A percentile compares a stretch with the other conserved stretches of the same genome.
Evolutionary conservation across 2,888 invertebrate genomes (phyloP).

Genomic region (Lacanobia wlatinum): DNA sequence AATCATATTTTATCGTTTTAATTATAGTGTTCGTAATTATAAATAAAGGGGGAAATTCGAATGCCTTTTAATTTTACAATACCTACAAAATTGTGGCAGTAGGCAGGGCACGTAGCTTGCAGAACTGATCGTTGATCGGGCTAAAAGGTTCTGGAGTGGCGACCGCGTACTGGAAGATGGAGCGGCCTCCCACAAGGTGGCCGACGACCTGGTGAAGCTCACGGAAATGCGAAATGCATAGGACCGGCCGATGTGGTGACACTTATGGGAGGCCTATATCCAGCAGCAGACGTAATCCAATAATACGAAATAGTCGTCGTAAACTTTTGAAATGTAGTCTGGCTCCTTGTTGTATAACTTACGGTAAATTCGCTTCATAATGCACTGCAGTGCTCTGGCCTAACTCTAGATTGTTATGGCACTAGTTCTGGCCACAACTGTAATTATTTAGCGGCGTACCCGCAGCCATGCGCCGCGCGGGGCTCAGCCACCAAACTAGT

Average conservation of each 20-base stretch:
- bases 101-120: too few relatives aligned
- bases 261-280: too few relatives aligned
- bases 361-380: not conserved
- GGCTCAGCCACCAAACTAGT: conserved; percentile 26
- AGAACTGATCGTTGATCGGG: too few relatives aligned
- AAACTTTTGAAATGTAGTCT: not conserved
- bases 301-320: not conserved
- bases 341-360: not conserved
- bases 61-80: not conserved
- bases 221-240: too few relatives aligned
- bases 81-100: too few relatives aligned
- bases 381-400: not conserved
- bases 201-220: too few relatives aligned
- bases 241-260: too few relatives aligned
- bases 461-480: conserved; percentile 12
- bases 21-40: conserved; percentile 5
- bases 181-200: too few relatives aligned
- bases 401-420: conserved; percentile 7
- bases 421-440: conserved; percentile 18
- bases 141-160: too few relatives aligned
- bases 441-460: conserved; percentile 23
- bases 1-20: conserved; percentile 4
- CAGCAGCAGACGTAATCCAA: too few relatives aligned
- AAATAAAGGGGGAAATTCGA: not conserved
- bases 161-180: too few relatives aligned